Evolutionary conservation across 2,113 vertebrate species (phyloP).

Genomic region (Tragelaphus scriptus): DNA sequence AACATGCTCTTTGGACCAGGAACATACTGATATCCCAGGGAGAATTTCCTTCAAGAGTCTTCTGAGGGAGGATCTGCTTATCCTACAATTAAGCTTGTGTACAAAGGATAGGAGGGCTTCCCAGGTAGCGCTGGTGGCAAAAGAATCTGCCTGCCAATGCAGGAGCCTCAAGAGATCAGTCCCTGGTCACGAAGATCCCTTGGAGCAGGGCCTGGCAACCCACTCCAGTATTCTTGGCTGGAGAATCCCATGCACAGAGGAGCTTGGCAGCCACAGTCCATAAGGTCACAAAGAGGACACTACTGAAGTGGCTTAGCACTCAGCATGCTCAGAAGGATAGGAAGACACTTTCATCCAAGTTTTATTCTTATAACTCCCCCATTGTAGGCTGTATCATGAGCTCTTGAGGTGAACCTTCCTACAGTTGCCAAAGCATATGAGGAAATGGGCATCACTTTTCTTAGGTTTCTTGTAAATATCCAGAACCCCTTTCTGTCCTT

Average conservation of each 20-base stretch:
- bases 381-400: background rate
- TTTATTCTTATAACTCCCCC: background rate
- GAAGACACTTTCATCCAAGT: background rate
- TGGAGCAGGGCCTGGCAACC: background rate
- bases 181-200: background rate
- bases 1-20: background rate
- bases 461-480: background rate
- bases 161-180: background rate
- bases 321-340: background rate
- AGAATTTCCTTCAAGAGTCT: background rate
- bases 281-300: background rate
- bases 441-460: background rate
- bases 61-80: background rate
- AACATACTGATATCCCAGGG: fast-evolving
- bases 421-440: background rate
- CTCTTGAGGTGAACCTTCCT: background rate
- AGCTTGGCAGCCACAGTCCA: background rate
- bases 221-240: background rate
- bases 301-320: background rate
- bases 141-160: background rate
- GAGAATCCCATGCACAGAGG: background rate
- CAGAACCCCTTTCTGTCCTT: background rate
- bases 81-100: background rate
- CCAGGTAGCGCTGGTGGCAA: background rate
- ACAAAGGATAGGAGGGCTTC: background rate